Evolutionary conservation across 1,140 invertebrate species (phyloP).

Genomic region (Scylla paramamosain): DNA sequence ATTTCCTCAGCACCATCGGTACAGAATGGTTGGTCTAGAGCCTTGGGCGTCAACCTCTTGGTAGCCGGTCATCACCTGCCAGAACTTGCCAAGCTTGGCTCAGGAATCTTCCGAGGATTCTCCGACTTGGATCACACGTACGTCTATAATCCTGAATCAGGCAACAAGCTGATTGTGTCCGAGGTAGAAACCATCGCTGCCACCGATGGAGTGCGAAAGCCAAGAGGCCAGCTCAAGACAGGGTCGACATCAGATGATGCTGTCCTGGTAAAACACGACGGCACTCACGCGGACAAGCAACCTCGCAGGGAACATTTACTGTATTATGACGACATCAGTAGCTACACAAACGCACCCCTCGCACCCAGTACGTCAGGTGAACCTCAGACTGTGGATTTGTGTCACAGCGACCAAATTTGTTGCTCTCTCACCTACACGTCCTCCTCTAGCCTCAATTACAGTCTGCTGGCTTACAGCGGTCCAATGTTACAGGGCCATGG

Average conservation of each 20-base stretch:
- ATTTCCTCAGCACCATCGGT: conserved; percentile 80
- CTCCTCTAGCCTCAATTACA: conserved; percentile 65
- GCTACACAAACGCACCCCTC: conserved; percentile 55
- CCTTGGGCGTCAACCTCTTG: conserved; percentile 83
- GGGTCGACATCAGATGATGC: background rate
- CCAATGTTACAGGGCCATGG: background rate
- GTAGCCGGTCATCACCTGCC: conserved; percentile 83
- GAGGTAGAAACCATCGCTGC: conserved; percentile 62
- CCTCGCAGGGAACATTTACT: conserved; percentile 27
- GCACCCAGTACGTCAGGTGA: background rate
- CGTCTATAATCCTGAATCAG: conserved; percentile 66
- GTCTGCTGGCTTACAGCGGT: conserved; percentile 72
- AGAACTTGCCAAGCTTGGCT: conserved; percentile 82
- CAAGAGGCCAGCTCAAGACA: background rate
- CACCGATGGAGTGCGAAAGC: background rate
- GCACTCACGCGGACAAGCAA: too few relatives aligned
- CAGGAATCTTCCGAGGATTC: conserved; percentile 83
- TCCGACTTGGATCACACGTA: conserved; percentile 80
- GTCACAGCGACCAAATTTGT: conserved; percentile 72
- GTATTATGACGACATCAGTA: conserved; percentile 58
- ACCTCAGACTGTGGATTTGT: conserved; percentile 36
- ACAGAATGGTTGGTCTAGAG: conserved; percentile 83
- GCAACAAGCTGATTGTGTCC: conserved; percentile 63
- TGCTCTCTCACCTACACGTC: conserved; percentile 64
- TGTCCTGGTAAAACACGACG: background rate